Evolutionary conservation across 53 echinoderm and acorn worm genomes (phyloP), one percentile per base, ranked within the genome.

Genomic region (Holothuria scabra): DNA sequence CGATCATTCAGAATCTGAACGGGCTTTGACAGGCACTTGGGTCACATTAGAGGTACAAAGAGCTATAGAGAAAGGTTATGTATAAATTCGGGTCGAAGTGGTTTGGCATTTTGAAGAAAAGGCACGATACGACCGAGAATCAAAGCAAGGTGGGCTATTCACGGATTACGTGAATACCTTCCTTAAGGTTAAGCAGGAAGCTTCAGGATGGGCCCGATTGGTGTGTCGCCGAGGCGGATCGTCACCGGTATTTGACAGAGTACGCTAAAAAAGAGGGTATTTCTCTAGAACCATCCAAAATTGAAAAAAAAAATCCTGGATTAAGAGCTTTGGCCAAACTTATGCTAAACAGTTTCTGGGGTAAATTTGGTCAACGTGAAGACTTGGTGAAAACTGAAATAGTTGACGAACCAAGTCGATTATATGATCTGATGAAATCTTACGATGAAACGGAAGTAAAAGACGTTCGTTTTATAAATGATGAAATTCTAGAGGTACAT

Each of bases 131-230:
- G 35, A 35, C 35, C 35, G 35, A 35, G 35, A 35, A 35, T 4
- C 35, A 4, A 35, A 35, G 35, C 35, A 35, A 35, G 35, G 35
- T 35, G 35, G 35, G 35, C 35, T 3, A 35, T 35, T 93, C 41
- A 66, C 93, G 3, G 80, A 72, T 0, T 93, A 93, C 23, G 84
- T 93, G 19, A 80, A 90, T 65, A 88, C 86, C 0, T 91, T 93
- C 55, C 57, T 91, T 1, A 88, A 91, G 61, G 68, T 90, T 3
- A 91, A 93, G 79, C 91, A 91, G 26, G 89, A 93, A 26, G 88
- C 90, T 14, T 83, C 84, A 0, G 91, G 91, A 7, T 93, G 88
- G n/a, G 88, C 91, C 93, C 0, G 69, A 67, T 19, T 90, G 88
- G 91, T 88, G 91, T 65, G 62, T 69, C 28, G 87, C 87, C 22